These are phyloP conservation scores for Rhea americana DNA, from an alignment of 2,113 vertebrate species.

Conservation along the genomic window DNA sequence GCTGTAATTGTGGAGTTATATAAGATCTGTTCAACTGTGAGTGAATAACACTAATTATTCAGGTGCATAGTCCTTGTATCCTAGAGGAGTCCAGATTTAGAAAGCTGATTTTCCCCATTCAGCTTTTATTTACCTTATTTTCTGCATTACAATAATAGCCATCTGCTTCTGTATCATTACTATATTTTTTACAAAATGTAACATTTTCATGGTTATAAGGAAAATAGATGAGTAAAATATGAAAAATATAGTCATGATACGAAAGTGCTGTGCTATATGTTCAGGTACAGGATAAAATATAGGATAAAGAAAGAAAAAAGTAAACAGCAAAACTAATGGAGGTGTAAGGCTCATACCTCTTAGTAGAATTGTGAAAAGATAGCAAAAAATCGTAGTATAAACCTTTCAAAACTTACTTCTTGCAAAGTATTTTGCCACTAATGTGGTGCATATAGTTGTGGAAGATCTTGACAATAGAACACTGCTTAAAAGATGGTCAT, in stretches of 20 bases:
- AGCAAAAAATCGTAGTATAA: background rate
- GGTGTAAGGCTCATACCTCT: background rate
- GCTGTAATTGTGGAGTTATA: background rate
- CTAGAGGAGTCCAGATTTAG: background rate
- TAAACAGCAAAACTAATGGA: background rate
- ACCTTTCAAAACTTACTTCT: background rate
- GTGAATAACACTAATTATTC: background rate
- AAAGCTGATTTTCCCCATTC: background rate
- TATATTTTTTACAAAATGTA: background rate
- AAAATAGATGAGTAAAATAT: background rate
- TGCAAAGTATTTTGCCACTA: background rate
- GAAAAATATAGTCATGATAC: fast-evolving
- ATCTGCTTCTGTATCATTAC: background rate
- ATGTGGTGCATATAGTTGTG: background rate
- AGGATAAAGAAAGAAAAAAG: background rate
- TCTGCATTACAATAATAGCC: background rate
- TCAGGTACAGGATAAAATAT: background rate
- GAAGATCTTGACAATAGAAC: background rate
- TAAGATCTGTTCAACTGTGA: background rate
- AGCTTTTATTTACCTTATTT: background rate
- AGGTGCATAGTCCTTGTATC: background rate
- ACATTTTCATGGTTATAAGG: background rate
- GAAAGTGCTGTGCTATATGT: background rate
- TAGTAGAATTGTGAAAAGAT: background rate
- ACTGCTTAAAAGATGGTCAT: background rate